A percentile compares a stretch with the other conserved stretches of the same genome.
phyloP scores from a whole-genome alignment of 2,113 vertebrate genomes.

The Chrysochloris asiatica region DNA sequence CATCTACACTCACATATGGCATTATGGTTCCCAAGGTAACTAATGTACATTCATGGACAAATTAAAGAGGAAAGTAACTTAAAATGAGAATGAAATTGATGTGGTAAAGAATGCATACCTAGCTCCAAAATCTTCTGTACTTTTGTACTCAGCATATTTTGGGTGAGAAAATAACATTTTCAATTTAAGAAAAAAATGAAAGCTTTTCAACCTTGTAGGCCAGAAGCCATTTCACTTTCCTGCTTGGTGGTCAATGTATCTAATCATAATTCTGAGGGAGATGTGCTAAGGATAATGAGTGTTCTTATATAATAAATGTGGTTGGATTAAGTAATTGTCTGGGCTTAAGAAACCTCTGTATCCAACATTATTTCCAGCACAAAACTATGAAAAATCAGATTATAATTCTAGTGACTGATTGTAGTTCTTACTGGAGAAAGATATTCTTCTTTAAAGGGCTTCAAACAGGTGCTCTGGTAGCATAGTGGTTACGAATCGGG shows the following conservation, averaged over 20 bases:
- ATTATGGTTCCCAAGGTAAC: background rate
- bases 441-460: too few species aligned
- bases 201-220: background rate
- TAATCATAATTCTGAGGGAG: background rate
- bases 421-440: too few species aligned
- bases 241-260: slow-evolving; percentile 64
- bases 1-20: background rate
- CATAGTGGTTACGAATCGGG: too few species aligned
- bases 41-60: background rate
- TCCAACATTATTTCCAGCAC: too few species aligned
- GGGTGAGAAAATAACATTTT: background rate
- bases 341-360: background rate
- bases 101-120: background rate
- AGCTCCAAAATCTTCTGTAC: background rate
- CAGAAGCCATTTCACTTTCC: slow-evolving; percentile 40
- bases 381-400: too few species aligned
- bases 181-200: background rate
- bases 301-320: background rate
- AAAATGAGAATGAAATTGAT: background rate
- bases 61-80: background rate
- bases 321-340: background rate
- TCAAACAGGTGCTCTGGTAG: too few species aligned
- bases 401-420: too few species aligned
- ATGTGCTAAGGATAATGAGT: background rate
- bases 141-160: background rate